Evolutionary conservation across 2,888 invertebrate species (phyloP).

Genomic region (Xylophagus ater): DNA sequence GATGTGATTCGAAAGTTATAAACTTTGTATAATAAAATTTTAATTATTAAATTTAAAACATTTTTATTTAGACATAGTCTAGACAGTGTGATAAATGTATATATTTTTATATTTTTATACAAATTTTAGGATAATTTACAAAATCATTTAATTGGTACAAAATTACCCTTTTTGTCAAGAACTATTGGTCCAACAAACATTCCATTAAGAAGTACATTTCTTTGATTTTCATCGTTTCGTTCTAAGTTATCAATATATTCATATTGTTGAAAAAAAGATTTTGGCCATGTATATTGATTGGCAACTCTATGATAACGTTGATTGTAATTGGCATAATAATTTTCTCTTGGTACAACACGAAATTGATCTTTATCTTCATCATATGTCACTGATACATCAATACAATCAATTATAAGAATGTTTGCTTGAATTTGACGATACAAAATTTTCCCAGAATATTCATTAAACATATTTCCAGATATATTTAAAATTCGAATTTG

Average conservation of each 20-base stretch:
- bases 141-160: no score
- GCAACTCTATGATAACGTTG: conserved; percentile 11
- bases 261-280: conserved; percentile 7
- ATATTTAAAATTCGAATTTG: conserved; percentile 24
- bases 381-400: conserved; percentile 25
- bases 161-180: conserved; percentile 2
- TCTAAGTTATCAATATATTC: conserved; percentile 3
- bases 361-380: conserved; percentile 25
- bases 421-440: conserved; percentile 25
- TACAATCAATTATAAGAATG: conserved; percentile 22
- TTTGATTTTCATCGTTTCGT: neutral
- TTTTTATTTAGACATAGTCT: no score
- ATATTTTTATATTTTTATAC: no score
- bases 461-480: conserved; percentile 28
- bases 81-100: no score
- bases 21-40: no score
- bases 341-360: conserved; percentile 26
- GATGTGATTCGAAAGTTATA: no score
- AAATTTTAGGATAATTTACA: no score
- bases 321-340: conserved; percentile 5
- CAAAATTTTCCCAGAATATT: conserved; percentile 23
- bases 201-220: conserved; percentile 9
- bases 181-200: conserved; percentile 12
- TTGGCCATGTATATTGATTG: conserved; percentile 2
- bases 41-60: no score